A percentile compares a stretch with the other conserved stretches of the same genome.
phyloP scores from a whole-genome alignment of 2,888 invertebrate species.

The Malthinus flaveolus region DNA sequence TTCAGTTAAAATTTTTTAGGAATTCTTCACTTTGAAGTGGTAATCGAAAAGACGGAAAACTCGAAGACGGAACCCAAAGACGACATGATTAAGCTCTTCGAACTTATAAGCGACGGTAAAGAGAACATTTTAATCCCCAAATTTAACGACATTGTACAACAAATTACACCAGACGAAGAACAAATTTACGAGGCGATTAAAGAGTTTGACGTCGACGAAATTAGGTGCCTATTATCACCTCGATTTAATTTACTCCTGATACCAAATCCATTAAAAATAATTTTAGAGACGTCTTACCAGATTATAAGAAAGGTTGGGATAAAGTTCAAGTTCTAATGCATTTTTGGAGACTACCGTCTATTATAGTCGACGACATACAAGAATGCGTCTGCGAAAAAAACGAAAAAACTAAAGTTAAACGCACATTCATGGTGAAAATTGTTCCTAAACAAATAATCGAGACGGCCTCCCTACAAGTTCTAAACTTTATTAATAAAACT shows the following conservation, averaged over 20 bases:
- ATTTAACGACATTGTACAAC: conserved; percentile 51
- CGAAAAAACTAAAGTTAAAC: conserved; percentile 45
- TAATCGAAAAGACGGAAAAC: conserved; percentile 39
- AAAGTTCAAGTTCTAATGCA: conserved; percentile 53
- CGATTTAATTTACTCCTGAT: not conserved
- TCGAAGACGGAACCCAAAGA: conserved; percentile 48
- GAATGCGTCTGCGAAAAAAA: conserved; percentile 49
- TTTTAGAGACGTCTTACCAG: conserved; percentile 45
- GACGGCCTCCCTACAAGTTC: conserved; percentile 33
- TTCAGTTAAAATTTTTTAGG: conserved; percentile 33
- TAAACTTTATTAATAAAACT: conserved; percentile 41
- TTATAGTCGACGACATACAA: conserved; percentile 45
- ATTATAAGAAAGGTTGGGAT: conserved; percentile 48
- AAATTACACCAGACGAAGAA: conserved; percentile 57
- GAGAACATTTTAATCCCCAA: conserved; percentile 50
- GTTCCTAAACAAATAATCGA: conserved; percentile 51
- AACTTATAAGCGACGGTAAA: conserved; percentile 43
- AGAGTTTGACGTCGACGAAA: conserved; percentile 49
- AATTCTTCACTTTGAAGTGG: conserved; percentile 43
- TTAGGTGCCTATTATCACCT: conserved; percentile 38
- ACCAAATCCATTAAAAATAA: not conserved
- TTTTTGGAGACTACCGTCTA: conserved; percentile 53
- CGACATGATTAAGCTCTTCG: conserved; percentile 50
- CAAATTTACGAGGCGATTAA: conserved; percentile 49
- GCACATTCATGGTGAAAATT: conserved; percentile 49